Percentiles rank a stretch among this genome's conserved stretches.
phyloP scores from a whole-genome alignment of 2,113 vertebrate species.

The Pelvicachromis taeniatus region DNA sequence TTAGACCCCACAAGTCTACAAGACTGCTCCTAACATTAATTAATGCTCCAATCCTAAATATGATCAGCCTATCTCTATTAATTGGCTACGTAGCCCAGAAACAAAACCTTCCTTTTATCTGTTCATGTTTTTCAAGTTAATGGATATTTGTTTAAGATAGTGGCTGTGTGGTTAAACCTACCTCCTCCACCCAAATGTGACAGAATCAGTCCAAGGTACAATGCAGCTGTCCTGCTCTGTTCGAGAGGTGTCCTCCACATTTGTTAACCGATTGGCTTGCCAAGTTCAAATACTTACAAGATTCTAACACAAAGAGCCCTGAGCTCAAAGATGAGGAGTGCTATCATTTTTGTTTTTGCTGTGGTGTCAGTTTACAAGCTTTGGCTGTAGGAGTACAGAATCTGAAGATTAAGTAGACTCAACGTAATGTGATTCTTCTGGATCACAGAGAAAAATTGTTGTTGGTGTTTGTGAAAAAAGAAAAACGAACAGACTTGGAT shows the following conservation, averaged over 20 bases:
- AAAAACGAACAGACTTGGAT: neutral
- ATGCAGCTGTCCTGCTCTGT: neutral
- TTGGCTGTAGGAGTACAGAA: neutral
- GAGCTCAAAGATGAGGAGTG: neutral
- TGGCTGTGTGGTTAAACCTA: neutral
- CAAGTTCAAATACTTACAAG: neutral
- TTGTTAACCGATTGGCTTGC: neutral
- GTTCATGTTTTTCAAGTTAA: neutral
- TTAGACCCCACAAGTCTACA: neutral
- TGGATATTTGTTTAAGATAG: neutral
- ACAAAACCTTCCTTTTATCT: neutral
- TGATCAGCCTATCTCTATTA: neutral
- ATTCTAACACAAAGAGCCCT: neutral
- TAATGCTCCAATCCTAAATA: neutral
- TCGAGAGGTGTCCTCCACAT: constrained; percentile 21
- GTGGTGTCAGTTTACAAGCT: constrained; percentile 18
- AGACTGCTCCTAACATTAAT: neutral
- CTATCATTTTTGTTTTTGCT: constrained; percentile 35
- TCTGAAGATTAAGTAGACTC: neutral
- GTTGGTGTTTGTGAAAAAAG: neutral
- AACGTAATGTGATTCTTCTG: neutral
- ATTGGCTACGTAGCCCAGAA: neutral
- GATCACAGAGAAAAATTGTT: neutral
- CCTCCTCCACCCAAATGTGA: constrained; percentile 34
- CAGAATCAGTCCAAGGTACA: constrained; percentile 42